Evolutionary conservation across 2,113 vertebrate genomes (phyloP).

Genomic region (Dipodomys ordii): DNA sequence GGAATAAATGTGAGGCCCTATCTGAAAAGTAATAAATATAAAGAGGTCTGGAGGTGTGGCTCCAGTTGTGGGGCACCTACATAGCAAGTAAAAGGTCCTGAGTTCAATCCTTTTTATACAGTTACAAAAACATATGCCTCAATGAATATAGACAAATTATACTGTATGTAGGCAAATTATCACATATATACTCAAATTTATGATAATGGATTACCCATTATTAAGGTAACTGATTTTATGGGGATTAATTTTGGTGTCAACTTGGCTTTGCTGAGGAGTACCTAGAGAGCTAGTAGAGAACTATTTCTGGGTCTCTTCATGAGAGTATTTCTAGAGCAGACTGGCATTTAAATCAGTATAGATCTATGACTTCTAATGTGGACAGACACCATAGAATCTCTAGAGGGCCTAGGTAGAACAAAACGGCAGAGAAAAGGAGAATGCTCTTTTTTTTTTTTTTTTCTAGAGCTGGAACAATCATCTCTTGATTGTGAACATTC

Average conservation of each 20-base stretch:
- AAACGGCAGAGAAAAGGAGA: background rate
- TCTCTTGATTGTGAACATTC: background rate
- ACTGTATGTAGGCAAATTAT: background rate
- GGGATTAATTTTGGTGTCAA: background rate
- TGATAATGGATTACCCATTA: background rate
- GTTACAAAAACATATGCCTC: background rate
- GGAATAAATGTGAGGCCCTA: too few species aligned
- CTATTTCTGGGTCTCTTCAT: background rate
- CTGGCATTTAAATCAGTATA: background rate
- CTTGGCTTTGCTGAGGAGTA: background rate
- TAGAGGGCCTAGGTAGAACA: background rate
- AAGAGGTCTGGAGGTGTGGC: too few species aligned
- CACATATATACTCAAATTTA: background rate
- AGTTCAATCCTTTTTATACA: too few species aligned
- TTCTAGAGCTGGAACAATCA: background rate
- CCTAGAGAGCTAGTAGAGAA: background rate
- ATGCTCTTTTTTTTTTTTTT: background rate
- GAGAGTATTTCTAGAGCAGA: background rate
- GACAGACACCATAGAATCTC: background rate
- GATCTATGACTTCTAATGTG: background rate
- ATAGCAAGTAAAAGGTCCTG: too few species aligned
- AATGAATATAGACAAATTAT: background rate
- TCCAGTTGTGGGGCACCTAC: too few species aligned
- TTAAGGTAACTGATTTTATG: conserved; percentile 27
- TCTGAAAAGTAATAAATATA: too few species aligned